Conservation (phyloP, 2,888 invertebrate genomes). For the Drosophila longiperda region DNA sequence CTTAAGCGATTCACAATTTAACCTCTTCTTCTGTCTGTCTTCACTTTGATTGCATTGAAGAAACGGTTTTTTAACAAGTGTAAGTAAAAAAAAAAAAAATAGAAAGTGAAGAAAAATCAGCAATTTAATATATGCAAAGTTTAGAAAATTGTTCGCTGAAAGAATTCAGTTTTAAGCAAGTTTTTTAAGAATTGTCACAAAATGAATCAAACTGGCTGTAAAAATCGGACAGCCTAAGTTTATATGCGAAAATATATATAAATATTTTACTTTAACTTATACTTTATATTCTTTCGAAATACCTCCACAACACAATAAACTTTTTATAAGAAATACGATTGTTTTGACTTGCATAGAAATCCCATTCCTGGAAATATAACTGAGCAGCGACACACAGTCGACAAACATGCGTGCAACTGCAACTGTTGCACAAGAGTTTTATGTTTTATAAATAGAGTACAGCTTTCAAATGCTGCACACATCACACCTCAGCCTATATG, state of each 20-base stretch:
- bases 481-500: neutral
- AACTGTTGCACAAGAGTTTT: neutral
- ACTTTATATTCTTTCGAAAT: neutral
- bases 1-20: neutral
- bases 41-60: neutral
- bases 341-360: neutral
- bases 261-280: neutral
- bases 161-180: neutral
- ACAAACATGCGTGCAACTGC: neutral
- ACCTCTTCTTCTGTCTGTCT: too few relatives aligned
- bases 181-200: neutral
- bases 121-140: neutral
- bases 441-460: slow-evolving; percentile 5
- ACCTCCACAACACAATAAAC: neutral
- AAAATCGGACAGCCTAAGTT: too few relatives aligned
- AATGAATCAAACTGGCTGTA: neutral
- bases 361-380: too few relatives aligned
- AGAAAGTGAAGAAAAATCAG: neutral
- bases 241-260: neutral
- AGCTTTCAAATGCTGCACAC: slow-evolving; percentile 3
- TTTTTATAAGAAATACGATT: too few relatives aligned
- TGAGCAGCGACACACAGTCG: neutral
- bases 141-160: neutral
- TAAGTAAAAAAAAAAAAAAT: neutral
- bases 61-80: neutral